These are phyloP conservation scores for Oxyura jamaicensis DNA, from an alignment of 2,113 vertebrate species.

Conservation along the genomic window DNA sequence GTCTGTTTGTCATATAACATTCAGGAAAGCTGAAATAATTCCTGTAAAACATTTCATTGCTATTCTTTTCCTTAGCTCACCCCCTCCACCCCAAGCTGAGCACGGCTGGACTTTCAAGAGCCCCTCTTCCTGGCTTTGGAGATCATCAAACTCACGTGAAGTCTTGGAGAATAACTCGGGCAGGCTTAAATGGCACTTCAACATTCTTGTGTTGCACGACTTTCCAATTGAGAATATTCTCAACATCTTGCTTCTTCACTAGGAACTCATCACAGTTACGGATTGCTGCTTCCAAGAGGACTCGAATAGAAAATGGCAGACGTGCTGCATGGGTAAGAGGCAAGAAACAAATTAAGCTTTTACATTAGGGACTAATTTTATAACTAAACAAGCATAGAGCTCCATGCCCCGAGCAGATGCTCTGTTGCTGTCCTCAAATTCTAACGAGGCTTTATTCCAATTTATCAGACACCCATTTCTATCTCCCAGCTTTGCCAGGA, in stretches of 20 bases:
- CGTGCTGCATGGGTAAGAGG: slow-evolving; percentile 69
- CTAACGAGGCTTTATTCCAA: neutral
- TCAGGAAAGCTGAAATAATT: neutral
- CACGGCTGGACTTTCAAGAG: neutral
- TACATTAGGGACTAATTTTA: neutral
- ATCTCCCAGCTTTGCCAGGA: neutral
- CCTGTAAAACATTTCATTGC: neutral
- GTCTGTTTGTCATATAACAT: neutral
- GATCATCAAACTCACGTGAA: slow-evolving; percentile 88
- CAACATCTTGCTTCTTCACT: slow-evolving; percentile 90
- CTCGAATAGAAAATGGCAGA: slow-evolving; percentile 92
- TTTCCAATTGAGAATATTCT: slow-evolving; percentile 94
- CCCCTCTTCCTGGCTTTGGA: neutral
- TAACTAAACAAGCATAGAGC: neutral
- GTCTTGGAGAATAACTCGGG: slow-evolving; percentile 96
- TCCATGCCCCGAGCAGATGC: neutral
- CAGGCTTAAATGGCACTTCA: slow-evolving; percentile 95
- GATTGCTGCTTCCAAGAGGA: slow-evolving; percentile 92
- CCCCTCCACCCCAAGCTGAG: neutral
- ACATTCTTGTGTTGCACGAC: slow-evolving; percentile 85
- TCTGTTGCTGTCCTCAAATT: neutral
- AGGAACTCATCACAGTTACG: slow-evolving; percentile 95
- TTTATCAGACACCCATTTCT: neutral
- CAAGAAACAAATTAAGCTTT: neutral
- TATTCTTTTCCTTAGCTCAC: neutral